Percentiles rank a stretch among this genome's conserved stretches.
Evolutionary conservation across 2,797 vertebrate genomes (phyloP).

Genomic region (Knipowitschia caucasica): DNA sequence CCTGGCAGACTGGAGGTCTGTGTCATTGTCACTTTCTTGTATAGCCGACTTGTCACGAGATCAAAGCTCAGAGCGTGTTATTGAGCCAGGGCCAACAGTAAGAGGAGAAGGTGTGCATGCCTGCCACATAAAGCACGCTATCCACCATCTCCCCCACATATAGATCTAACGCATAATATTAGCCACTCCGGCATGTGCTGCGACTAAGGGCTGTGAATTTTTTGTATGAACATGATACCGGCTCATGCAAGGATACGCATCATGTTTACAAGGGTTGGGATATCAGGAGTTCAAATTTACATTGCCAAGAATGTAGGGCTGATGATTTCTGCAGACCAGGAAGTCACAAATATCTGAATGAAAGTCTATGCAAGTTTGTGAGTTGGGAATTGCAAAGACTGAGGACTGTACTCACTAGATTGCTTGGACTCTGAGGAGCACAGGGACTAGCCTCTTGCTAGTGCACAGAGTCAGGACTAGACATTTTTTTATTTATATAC

Average conservation of each 20-base stretch:
- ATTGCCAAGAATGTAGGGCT: neutral
- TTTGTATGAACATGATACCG: neutral
- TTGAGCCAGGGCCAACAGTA: slow-evolving; percentile 43
- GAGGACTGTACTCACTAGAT: no score
- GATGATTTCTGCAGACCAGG: neutral
- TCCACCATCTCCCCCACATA: slow-evolving; percentile 11
- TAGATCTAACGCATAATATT: slow-evolving; percentile 15
- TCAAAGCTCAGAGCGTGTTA: slow-evolving; percentile 59
- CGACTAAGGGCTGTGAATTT: slow-evolving; percentile 6
- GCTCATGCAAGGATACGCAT: neutral
- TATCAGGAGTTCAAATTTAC: neutral
- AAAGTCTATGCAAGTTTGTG: neutral
- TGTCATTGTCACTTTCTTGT: slow-evolving; percentile 50
- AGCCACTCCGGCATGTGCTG: neutral
- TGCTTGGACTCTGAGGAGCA: no score
- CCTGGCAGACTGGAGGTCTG: slow-evolving; percentile 35
- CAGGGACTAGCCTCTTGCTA: no score
- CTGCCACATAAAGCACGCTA: slow-evolving; percentile 10
- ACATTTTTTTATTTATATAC: no score
- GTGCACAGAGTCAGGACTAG: no score
- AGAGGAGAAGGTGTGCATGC: slow-evolving; percentile 52
- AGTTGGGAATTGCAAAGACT: no score
- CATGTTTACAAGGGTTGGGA: neutral
- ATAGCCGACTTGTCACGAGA: slow-evolving; percentile 28
- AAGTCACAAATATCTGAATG: neutral